phyloP scores from a whole-genome alignment of 2,797 vertebrate genomes.

The Sebastes paucispinis region DNA sequence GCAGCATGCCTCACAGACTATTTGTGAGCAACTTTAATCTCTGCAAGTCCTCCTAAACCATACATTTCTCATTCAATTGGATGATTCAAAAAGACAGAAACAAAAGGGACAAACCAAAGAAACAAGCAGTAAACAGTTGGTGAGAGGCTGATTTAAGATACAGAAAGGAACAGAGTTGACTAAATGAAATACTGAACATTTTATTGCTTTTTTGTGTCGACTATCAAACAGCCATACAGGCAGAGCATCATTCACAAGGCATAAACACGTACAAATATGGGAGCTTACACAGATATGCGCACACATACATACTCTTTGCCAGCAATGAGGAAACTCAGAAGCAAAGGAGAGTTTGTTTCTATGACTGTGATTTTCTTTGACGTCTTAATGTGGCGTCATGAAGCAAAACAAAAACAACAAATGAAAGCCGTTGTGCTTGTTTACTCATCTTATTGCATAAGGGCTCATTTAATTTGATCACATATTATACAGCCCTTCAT shows the following conservation, averaged over 20 bases:
- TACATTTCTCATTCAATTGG: not conserved
- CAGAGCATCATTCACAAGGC: not conserved
- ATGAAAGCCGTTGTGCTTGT: constrained; percentile 2
- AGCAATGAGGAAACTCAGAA: not conserved
- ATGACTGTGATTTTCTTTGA: constrained; percentile 12
- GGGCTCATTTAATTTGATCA: constrained; percentile 40
- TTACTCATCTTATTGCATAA: constrained; percentile 23
- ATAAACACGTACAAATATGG: not conserved
- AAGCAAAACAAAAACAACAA: constrained; percentile 22
- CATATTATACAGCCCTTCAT: constrained; percentile 32
- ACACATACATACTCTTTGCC: not conserved
- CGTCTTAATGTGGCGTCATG: constrained; percentile 19
- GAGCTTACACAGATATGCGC: not conserved
- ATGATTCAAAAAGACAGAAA: not conserved
- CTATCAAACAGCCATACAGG: not conserved
- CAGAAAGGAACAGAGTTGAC: not conserved
- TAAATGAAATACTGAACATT: not conserved
- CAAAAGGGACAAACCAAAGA: not conserved
- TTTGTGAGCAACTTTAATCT: not conserved
- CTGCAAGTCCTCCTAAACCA: not conserved
- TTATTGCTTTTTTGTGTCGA: not conserved
- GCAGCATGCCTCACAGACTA: not conserved
- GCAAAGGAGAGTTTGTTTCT: not conserved
- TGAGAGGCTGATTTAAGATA: not conserved
- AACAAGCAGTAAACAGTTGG: not conserved